These are phyloP conservation scores for Cranoglanis bouderius DNA, from an alignment of 2,113 vertebrate genomes.

Conservation along the genomic window DNA sequence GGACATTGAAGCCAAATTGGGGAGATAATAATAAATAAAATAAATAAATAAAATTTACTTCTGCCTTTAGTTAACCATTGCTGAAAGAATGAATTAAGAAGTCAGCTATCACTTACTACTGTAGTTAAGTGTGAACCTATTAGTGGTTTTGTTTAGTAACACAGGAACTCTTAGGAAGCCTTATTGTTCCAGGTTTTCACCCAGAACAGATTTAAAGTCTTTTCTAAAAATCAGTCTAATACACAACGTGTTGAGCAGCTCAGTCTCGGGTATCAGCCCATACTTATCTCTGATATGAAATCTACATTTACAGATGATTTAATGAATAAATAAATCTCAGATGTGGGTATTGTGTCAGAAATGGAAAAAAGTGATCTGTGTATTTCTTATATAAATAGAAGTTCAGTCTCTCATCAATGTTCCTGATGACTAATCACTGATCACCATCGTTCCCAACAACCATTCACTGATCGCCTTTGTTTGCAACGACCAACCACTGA, in stretches of 20 bases:
- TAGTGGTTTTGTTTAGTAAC: neutral
- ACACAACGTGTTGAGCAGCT: neutral
- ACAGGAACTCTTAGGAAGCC: neutral
- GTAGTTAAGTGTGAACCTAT: neutral
- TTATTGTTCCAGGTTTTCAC: neutral
- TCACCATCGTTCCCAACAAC: neutral
- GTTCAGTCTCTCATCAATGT: neutral
- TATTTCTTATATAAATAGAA: neutral
- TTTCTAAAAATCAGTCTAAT: neutral
- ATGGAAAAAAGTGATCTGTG: neutral
- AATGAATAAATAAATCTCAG: neutral
- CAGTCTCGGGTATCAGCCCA: neutral
- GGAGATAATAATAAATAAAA: neutral
- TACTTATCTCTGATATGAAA: neutral
- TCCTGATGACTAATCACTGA: neutral
- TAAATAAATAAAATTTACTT: neutral
- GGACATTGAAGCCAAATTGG: neutral
- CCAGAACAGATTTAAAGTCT: neutral
- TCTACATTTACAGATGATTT: neutral
- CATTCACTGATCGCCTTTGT: neutral
- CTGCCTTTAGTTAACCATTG: neutral
- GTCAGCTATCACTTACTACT: neutral
- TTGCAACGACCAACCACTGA: neutral
- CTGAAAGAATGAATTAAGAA: neutral
- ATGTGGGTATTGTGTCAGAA: neutral